These are phyloP conservation scores for Zaprionus capensis DNA, from an alignment of 1,140 invertebrate genomes.

Conservation along the genomic window DNA sequence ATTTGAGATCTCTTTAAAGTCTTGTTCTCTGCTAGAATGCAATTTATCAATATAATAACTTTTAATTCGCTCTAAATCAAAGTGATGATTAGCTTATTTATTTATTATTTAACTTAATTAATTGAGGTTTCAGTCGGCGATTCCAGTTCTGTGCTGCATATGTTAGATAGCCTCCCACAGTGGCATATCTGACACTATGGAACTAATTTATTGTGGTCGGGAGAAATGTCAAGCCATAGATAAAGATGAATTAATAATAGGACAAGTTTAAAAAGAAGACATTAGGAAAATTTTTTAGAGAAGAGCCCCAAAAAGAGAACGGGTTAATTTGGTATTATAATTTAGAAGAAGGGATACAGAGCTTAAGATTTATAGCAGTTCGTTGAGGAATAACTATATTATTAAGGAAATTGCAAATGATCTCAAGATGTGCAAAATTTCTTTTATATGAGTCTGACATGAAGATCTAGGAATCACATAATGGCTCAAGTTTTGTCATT, in stretches of 20 bases:
- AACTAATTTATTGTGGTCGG: slow-evolving; percentile 28
- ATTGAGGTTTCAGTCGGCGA: slow-evolving; percentile 10
- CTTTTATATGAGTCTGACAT: neutral
- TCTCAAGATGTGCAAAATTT: no score
- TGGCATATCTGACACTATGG: slow-evolving; percentile 27
- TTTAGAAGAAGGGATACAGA: neutral
- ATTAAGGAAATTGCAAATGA: neutral
- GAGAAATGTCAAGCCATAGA: slow-evolving; percentile 22
- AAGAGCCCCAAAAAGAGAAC: slow-evolving; percentile 22
- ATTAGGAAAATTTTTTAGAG: slow-evolving; percentile 20
- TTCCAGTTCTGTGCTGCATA: slow-evolving; percentile 14
- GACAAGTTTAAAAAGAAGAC: slow-evolving; percentile 36
- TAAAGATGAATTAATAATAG: slow-evolving; percentile 19
- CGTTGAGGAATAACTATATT: neutral
- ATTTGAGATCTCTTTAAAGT: neutral
- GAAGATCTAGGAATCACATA: neutral
- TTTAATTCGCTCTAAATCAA: slow-evolving; percentile 20
- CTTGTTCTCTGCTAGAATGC: neutral
- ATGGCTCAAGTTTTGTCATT: no score
- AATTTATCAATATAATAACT: slow-evolving; percentile 18
- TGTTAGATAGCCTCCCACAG: slow-evolving; percentile 19
- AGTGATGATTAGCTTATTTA: slow-evolving; percentile 18
- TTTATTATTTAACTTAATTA: slow-evolving; percentile 21
- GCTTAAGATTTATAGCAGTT: neutral
- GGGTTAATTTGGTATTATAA: slow-evolving; percentile 24